Evolutionary conservation across 1,140 invertebrate genomes (phyloP).

Genomic region (Drosophila sproati): DNA sequence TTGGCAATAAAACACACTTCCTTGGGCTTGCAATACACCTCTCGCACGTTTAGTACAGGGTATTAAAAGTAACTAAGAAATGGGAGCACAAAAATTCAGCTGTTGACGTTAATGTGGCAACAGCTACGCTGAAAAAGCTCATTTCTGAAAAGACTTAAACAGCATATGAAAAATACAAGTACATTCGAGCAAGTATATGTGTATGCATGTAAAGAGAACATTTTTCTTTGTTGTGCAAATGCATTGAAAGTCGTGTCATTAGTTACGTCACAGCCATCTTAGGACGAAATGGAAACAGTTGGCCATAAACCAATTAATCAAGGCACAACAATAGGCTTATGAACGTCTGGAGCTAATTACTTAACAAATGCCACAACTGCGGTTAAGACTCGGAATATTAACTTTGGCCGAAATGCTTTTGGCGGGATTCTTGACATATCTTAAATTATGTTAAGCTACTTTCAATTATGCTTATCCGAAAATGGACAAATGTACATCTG

Average conservation of each 20-base stretch:
- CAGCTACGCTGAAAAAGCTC: slow-evolving; percentile 48
- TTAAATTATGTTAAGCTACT: too few species aligned
- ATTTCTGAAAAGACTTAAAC: slow-evolving; percentile 5
- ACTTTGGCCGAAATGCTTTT: too few species aligned
- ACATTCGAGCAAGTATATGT: slow-evolving; percentile 4
- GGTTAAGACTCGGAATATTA: too few species aligned
- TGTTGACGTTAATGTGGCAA: slow-evolving; percentile 68
- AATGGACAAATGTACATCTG: too few species aligned
- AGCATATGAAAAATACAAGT: slow-evolving; percentile 9
- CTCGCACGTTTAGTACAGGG: not conserved
- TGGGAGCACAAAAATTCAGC: slow-evolving; percentile 53
- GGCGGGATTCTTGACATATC: too few species aligned
- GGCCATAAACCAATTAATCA: too few species aligned
- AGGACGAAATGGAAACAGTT: slow-evolving; percentile 5
- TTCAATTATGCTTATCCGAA: too few species aligned
- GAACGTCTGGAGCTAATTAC: too few species aligned
- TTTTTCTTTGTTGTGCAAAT: slow-evolving; percentile 45
- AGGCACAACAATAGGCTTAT: too few species aligned
- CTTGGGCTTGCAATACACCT: not conserved
- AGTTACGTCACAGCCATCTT: slow-evolving; percentile 11
- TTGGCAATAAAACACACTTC: too few species aligned
- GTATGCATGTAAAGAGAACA: not conserved
- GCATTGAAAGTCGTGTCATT: slow-evolving; percentile 28
- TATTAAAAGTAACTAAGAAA: slow-evolving; percentile 66
- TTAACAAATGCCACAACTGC: too few species aligned